Evolutionary conservation across 1,140 invertebrate species (phyloP).

Genomic region (Lordiphosa stackelbergi): DNA sequence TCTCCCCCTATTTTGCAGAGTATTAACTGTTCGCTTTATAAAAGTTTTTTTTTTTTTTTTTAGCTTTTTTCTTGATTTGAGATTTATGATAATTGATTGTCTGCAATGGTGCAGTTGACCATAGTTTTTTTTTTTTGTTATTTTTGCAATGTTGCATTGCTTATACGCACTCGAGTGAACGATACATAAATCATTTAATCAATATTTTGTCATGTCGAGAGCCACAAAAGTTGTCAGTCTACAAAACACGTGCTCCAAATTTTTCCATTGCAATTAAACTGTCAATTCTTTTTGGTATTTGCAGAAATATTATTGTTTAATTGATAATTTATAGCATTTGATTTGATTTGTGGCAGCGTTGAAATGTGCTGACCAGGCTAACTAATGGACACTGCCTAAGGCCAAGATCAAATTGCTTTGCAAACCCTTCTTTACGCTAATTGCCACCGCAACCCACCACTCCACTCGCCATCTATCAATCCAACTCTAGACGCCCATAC

Average conservation of each 20-base stretch:
- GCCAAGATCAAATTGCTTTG: slow-evolving; percentile 6
- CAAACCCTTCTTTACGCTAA: slow-evolving; percentile 2
- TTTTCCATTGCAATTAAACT: slow-evolving; percentile 60
- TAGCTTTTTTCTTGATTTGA: slow-evolving; percentile 29
- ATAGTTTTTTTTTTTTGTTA: slow-evolving; percentile 7
- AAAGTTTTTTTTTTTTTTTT: neutral
- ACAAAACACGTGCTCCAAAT: slow-evolving; percentile 67
- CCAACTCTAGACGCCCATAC: slow-evolving; percentile 19
- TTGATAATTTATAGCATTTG: slow-evolving; percentile 64
- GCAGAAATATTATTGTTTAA: slow-evolving; percentile 67
- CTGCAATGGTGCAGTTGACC: slow-evolving; percentile 31
- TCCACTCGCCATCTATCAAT: slow-evolving; percentile 11
- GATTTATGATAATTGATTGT: slow-evolving; percentile 62
- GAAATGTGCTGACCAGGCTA: slow-evolving; percentile 24
- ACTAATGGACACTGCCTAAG: slow-evolving; percentile 20
- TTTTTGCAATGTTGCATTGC: slow-evolving; percentile 34
- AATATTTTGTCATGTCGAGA: slow-evolving; percentile 66
- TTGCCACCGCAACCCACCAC: slow-evolving; percentile 9
- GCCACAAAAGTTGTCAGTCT: slow-evolving; percentile 49
- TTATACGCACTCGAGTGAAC: slow-evolving; percentile 49
- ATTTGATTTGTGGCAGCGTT: slow-evolving; percentile 45
- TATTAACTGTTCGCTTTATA: neutral
- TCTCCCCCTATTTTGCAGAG: neutral
- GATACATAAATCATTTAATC: slow-evolving; percentile 68
- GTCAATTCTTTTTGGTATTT: slow-evolving; percentile 52